Conservation (phyloP, 1,140 invertebrate genomes). For the Lanistes nyassanus region DNA sequence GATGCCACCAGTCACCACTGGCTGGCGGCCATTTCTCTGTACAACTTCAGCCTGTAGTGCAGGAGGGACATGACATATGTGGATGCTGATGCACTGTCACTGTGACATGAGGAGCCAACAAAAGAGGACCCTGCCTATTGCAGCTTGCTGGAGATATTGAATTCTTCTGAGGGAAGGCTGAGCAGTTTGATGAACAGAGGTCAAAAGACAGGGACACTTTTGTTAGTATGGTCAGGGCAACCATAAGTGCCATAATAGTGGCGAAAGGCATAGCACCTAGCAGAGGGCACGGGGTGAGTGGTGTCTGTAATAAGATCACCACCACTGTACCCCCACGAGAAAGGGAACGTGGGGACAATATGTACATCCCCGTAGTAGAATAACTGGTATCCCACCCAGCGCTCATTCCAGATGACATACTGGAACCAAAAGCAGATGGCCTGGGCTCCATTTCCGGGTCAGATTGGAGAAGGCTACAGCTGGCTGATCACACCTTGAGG, state of each 20-base stretch:
- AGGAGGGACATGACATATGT: conserved; percentile 17
- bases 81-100: conserved; percentile 24
- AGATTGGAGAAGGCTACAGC: neutral
- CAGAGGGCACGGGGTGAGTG: too few species aligned
- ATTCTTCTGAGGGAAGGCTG: neutral
- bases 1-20: conserved; percentile 29
- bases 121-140: neutral
- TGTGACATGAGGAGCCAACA: neutral
- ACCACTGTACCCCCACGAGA: too few species aligned
- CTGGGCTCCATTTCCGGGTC: neutral
- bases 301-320: too few species aligned
- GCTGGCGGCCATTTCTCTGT: conserved; percentile 21
- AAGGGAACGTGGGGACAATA: too few species aligned
- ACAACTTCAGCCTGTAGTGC: conserved; percentile 20
- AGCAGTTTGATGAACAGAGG: neutral
- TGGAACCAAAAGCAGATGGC: neutral
- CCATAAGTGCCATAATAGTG: neutral
- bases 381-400: neutral
- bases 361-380: neutral
- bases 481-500: neutral
- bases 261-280: too few species aligned
- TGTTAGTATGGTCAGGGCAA: too few species aligned
- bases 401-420: neutral
- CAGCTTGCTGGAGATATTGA: neutral
- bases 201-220: too few species aligned